These are phyloP conservation scores for Gallirallus australis DNA, from an alignment of 2,797 vertebrate species.

Conservation along the genomic window DNA sequence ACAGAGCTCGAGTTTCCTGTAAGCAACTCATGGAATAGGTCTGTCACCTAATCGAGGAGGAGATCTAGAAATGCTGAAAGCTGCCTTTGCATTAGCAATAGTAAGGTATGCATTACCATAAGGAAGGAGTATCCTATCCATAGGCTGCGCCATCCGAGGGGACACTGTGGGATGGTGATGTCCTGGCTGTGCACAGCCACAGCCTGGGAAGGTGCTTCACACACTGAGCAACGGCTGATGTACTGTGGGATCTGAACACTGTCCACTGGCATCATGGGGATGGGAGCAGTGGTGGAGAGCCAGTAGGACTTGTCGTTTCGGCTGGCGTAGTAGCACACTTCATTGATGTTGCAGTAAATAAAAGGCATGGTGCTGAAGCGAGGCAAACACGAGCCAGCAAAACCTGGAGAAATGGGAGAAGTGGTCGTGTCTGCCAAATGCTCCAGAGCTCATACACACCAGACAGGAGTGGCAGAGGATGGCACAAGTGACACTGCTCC, in stretches of 20 bases:
- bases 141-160: conserved; percentile 92
- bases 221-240: conserved; percentile 96
- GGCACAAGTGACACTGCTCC: background rate
- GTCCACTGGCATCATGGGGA: conserved; percentile 96
- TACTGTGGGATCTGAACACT: conserved; percentile 87
- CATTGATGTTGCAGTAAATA: conserved; percentile 94
- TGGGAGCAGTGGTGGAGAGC: conserved; percentile 94
- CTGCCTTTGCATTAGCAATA: background rate
- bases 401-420: conserved; percentile 79
- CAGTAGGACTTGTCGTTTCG: conserved; percentile 97
- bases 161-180: conserved; percentile 89
- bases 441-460: background rate
- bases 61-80: background rate
- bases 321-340: conserved; percentile 93
- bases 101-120: conserved; percentile 83
- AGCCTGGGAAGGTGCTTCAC: conserved; percentile 91
- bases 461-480: accelerated
- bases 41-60: background rate
- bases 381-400: conserved; percentile 93
- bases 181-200: conserved; percentile 97
- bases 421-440: background rate
- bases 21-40: background rate
- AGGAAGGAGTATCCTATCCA: conserved; percentile 99
- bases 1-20: background rate
- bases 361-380: conserved; percentile 97